These are phyloP conservation scores for Bunonema sp. DNA, from an alignment of 2,888 invertebrate genomes.

Conservation along the genomic window DNA sequence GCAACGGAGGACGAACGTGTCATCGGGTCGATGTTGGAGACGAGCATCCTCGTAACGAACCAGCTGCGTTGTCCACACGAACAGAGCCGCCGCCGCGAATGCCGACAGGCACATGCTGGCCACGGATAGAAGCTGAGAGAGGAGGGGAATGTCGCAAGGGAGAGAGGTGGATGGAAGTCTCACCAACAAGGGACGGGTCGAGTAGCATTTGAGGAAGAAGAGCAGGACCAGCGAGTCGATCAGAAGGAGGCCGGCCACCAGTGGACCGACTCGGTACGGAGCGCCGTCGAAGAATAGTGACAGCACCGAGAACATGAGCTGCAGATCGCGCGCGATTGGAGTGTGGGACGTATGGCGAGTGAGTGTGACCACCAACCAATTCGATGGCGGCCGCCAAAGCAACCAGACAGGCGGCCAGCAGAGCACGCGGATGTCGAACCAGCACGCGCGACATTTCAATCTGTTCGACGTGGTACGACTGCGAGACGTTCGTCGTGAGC, in stretches of 20 bases:
- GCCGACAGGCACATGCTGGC: too few relatives aligned
- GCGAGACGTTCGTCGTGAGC: too few relatives aligned
- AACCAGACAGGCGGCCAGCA: conserved; percentile 25
- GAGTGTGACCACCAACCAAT: conserved; percentile 11
- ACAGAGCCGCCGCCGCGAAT: too few relatives aligned
- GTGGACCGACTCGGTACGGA: conserved; percentile 21
- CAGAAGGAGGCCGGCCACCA: conserved; percentile 22
- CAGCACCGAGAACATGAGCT: conserved; percentile 34
- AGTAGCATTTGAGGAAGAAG: conserved; percentile 24
- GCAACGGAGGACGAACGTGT: too few relatives aligned
- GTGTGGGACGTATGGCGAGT: neutral
- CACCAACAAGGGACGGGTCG: conserved; percentile 25
- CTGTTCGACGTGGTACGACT: conserved; percentile 38
- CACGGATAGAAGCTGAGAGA: too few relatives aligned
- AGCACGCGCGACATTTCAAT: conserved; percentile 31
- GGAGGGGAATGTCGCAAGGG: too few relatives aligned
- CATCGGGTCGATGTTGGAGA: too few relatives aligned
- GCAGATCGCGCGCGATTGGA: too few relatives aligned
- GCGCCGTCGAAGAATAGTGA: conserved; percentile 39
- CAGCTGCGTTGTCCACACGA: too few relatives aligned
- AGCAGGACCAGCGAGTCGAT: conserved; percentile 24
- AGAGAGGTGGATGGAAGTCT: too few relatives aligned
- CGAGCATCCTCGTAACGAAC: too few relatives aligned
- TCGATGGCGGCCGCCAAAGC: conserved; percentile 34
- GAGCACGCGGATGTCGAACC: conserved; percentile 23